Conservation (phyloP, 2,797 vertebrate genomes). For the Sebastes hopkinsi region DNA sequence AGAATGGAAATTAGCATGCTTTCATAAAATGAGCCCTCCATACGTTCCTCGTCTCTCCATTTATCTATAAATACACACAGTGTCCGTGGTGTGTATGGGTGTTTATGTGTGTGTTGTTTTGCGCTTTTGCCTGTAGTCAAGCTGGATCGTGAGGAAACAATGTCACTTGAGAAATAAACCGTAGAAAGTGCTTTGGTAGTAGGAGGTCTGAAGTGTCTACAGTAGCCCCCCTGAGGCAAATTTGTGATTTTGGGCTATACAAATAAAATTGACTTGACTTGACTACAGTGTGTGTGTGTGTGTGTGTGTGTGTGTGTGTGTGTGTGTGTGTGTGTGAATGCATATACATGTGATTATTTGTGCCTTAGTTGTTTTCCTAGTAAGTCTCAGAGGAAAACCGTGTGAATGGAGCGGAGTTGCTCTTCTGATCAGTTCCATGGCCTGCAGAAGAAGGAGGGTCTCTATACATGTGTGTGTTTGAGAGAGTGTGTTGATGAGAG, state of each 20-base stretch:
- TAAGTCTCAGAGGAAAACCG: background rate
- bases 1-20: constrained; percentile 28
- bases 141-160: background rate
- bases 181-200: background rate
- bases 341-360: background rate
- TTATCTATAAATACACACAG: background rate
- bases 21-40: background rate
- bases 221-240: too few species aligned
- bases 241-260: too few species aligned
- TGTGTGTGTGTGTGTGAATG: background rate
- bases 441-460: background rate
- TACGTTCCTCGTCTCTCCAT: background rate
- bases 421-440: background rate
- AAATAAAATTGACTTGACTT: too few species aligned
- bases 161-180: background rate
- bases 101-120: background rate
- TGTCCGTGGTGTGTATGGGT: background rate
- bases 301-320: background rate
- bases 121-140: background rate
- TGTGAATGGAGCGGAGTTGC: background rate
- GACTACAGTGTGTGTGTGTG: background rate
- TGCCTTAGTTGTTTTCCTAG: background rate
- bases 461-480: background rate
- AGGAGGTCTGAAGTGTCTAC: background rate
- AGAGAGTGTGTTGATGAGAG: background rate